Evolutionary conservation across 2,797 vertebrate species (phyloP), one percentile per base, ranked within the genome.

Genomic region (Brotula barbata): DNA sequence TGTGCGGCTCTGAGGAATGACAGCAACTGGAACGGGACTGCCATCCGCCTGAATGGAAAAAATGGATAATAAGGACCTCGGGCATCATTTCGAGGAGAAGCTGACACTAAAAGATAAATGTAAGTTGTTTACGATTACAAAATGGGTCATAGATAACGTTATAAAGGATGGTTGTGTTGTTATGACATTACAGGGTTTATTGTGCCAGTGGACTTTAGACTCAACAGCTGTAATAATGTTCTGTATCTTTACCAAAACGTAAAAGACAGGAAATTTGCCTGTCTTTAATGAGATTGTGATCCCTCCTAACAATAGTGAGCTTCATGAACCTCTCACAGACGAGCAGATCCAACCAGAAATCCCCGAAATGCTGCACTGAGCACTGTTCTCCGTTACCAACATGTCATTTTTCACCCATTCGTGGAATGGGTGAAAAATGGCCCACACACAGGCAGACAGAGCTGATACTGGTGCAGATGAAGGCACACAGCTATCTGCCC

Each of bases 61-160:
- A 10, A 87, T 92, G 92, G 91, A 93, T 82, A 89, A 83, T 86
- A 87, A 67, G 10, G 81, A 89, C 56, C 87, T 93, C 0, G 89
- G 87, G 42, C 80, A 64, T 61, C 11, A 74, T 58, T 78, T 92
- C 36, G 84, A 90, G 77, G 84, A 89, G 81, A 90, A 89, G 59
- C 89, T 91, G 69, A 89, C 83, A 8, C 58, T 91, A 31, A 73
- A 81, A 46, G 90, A 90, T 40, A 89, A 89, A 85, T 75, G 92
- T 93, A 82, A 85, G 90, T 89, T 69, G 31, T 7, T 28, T 14
- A 19, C 22, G 34, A 7, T 36, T 2, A 31, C 21, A 19, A 62
- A 64, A 71, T 41, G 23, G 68, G 55, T 73, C 50, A 55, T 17
- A 39, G 34, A 22, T 46, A 25, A 15, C 14, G 1, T 55, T 42